phyloP scores from a whole-genome alignment of 2,797 vertebrate genomes.

The Ctenosaura bakeri region DNA sequence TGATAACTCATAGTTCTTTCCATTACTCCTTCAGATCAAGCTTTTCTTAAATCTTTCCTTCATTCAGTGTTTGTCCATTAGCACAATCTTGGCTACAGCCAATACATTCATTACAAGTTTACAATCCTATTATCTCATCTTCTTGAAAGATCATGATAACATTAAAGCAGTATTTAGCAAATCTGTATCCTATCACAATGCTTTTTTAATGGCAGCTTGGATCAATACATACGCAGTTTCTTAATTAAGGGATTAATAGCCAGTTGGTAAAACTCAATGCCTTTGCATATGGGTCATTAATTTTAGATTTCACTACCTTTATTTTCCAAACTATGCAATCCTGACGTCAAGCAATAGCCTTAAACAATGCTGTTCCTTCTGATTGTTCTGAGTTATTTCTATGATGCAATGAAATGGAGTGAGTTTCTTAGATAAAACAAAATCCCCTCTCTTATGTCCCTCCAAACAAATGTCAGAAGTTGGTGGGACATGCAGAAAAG shows the following conservation, averaged over 20 bases:
- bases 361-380: background rate
- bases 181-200: background rate
- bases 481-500: background rate
- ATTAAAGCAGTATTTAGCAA: background rate
- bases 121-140: background rate
- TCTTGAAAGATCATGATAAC: background rate
- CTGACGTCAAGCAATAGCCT: background rate
- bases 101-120: background rate
- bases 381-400: background rate
- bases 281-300: constrained; percentile 9
- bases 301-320: background rate
- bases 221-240: background rate
- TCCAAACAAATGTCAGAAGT: background rate
- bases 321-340: background rate
- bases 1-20: background rate
- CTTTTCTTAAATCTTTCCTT: background rate
- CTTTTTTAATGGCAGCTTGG: background rate
- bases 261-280: background rate
- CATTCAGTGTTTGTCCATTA: background rate
- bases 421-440: background rate
- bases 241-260: constrained; percentile 19
- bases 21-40: background rate
- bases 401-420: background rate
- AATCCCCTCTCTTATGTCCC: background rate
- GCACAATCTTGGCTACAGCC: constrained; percentile 5